Conservation (phyloP, 1,140 invertebrate species). For the Cotesia typhae region DNA sequence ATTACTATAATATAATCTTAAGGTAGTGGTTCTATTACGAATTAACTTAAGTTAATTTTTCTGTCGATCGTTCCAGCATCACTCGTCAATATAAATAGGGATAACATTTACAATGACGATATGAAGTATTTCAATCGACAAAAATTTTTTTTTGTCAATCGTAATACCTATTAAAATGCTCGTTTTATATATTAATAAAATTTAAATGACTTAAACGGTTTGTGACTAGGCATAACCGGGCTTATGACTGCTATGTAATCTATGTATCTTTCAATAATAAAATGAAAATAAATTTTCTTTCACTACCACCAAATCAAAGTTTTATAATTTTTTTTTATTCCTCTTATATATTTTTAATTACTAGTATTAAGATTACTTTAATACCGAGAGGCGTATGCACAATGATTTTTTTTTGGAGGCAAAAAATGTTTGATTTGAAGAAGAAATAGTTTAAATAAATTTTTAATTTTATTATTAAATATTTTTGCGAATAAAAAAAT, state of each 20-base stretch:
- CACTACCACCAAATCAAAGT: constrained; percentile 46
- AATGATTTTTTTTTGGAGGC: too few species aligned
- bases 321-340: constrained; percentile 20
- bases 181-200: constrained; percentile 15
- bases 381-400: too few species aligned
- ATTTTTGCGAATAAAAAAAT: too few species aligned
- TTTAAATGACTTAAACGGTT: constrained; percentile 14
- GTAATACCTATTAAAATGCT: constrained; percentile 13
- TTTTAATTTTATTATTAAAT: too few species aligned
- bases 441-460: too few species aligned
- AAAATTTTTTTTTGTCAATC: constrained; percentile 11
- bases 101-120: neutral
- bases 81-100: constrained; percentile 4
- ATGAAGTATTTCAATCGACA: constrained; percentile 13
- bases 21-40: too few species aligned
- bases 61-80: neutral
- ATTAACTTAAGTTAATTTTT: neutral
- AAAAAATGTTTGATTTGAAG: too few species aligned
- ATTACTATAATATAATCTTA: too few species aligned
- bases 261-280: constrained; percentile 57
- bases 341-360: constrained; percentile 32
- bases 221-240: constrained; percentile 9
- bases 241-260: constrained; percentile 41
- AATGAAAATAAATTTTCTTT: constrained; percentile 56
- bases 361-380: neutral